These are phyloP conservation scores for Ceratina calcarata DNA, from an alignment of 1,140 invertebrate species.

Conservation along the genomic window DNA sequence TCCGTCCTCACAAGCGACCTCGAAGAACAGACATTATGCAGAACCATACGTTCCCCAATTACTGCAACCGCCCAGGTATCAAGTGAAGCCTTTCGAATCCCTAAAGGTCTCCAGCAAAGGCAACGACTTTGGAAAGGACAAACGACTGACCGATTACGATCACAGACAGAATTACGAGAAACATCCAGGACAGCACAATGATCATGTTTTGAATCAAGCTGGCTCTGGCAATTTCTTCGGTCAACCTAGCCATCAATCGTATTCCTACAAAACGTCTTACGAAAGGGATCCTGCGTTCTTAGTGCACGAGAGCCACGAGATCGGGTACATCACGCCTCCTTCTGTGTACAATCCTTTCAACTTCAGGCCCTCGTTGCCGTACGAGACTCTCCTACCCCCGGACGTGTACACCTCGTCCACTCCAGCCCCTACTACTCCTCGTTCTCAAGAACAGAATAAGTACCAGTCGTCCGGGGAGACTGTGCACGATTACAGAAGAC, in stretches of 20 bases:
- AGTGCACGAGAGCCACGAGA: constrained; percentile 75
- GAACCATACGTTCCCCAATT: constrained; percentile 60
- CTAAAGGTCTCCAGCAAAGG: constrained; percentile 64
- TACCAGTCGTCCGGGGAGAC: constrained; percentile 14
- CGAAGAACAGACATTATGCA: constrained; percentile 63
- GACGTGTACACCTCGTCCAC: constrained; percentile 58
- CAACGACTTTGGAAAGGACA: constrained; percentile 56
- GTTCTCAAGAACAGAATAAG: constrained; percentile 56
- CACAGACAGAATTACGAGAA: constrained; percentile 49
- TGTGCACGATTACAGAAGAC: constrained; percentile 16
- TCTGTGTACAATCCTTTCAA: constrained; percentile 63
- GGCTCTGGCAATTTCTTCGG: constrained; percentile 69
- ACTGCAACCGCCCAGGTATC: constrained; percentile 56
- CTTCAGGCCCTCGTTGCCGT: constrained; percentile 69
- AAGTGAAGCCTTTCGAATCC: constrained; percentile 69
- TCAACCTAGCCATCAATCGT: constrained; percentile 66
- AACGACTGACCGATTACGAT: constrained; percentile 52
- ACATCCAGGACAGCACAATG: constrained; percentile 47
- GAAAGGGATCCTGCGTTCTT: constrained; percentile 74
- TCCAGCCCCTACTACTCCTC: constrained; percentile 45
- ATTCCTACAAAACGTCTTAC: constrained; percentile 67
- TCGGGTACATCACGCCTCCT: constrained; percentile 72
- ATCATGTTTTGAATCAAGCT: constrained; percentile 28
- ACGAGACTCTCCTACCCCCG: constrained; percentile 68
- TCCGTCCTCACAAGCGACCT: not conserved